These are phyloP conservation scores for Frankliniella intonsa DNA, from an alignment of 2,888 invertebrate genomes.

Conservation along the genomic window DNA sequence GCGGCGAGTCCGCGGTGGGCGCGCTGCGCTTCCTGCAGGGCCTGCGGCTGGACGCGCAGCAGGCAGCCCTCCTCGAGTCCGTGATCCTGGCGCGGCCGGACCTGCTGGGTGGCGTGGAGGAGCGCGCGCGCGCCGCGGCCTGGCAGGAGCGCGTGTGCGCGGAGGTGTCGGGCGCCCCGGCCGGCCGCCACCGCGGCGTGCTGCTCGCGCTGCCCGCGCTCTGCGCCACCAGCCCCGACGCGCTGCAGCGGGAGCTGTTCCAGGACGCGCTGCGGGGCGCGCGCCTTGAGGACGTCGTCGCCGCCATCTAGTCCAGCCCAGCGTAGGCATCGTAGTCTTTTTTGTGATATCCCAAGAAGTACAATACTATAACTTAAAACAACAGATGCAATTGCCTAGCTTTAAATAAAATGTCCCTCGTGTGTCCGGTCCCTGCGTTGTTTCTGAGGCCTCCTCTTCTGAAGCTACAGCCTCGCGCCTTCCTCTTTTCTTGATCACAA, in stretches of 20 bases:
- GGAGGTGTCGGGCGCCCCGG: neutral
- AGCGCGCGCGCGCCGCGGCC: neutral
- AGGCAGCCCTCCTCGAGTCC: constrained; percentile 10
- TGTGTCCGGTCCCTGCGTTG: too few species aligned
- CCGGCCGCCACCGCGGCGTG: neutral
- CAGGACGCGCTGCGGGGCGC: constrained; percentile 5
- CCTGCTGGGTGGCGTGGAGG: neutral
- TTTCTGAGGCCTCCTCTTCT: too few species aligned
- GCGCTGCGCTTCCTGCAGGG: neutral
- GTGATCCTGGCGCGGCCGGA: neutral
- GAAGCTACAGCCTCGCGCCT: too few species aligned
- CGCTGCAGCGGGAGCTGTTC: constrained; percentile 8
- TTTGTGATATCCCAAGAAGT: too few species aligned
- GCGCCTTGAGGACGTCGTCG: constrained; percentile 3
- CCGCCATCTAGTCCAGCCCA: neutral
- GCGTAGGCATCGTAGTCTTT: too few species aligned
- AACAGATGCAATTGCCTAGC: too few species aligned
- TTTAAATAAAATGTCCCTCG: too few species aligned
- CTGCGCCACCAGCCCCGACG: neutral
- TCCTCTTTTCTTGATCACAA: too few species aligned
- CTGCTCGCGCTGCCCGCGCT: constrained; percentile 9
- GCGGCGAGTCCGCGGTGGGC: neutral
- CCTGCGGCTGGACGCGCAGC: neutral
- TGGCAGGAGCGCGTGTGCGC: constrained; percentile 16
- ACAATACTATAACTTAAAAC: too few species aligned